phyloP scores from a whole-genome alignment of 2,888 invertebrate species.

The Leptothorax acervorum region DNA sequence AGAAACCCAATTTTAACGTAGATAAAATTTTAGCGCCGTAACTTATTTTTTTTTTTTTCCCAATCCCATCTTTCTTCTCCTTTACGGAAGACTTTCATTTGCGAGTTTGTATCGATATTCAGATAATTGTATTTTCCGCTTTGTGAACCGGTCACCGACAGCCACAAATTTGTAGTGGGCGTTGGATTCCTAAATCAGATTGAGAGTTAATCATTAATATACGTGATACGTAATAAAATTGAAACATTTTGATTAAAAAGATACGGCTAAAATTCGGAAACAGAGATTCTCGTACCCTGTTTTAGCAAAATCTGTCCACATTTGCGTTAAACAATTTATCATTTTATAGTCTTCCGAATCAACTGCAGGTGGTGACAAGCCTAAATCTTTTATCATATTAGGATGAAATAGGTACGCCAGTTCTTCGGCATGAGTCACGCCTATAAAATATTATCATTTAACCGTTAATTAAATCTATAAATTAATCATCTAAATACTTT shows the following conservation, averaged over 20 bases:
- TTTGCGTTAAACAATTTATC: slow-evolving; percentile 76
- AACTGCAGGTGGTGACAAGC: slow-evolving; percentile 51
- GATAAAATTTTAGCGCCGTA: slow-evolving; percentile 37
- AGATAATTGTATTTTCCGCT: slow-evolving; percentile 72
- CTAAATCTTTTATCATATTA: slow-evolving; percentile 46
- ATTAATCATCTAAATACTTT: not conserved
- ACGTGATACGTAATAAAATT: not conserved
- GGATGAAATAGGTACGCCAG: slow-evolving; percentile 77
- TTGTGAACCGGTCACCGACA: slow-evolving; percentile 67
- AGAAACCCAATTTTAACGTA: not conserved
- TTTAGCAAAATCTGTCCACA: slow-evolving; percentile 84
- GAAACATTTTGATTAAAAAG: not conserved
- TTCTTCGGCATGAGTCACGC: slow-evolving; percentile 76
- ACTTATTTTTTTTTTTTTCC: slow-evolving; percentile 63
- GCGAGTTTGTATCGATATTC: slow-evolving; percentile 75
- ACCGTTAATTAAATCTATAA: not conserved
- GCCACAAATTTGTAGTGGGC: slow-evolving; percentile 77
- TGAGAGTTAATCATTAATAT: not conserved
- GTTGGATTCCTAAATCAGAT: slow-evolving; percentile 79
- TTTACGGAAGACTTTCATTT: slow-evolving; percentile 68
- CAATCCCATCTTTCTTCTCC: slow-evolving; percentile 55
- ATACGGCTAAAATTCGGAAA: not conserved
- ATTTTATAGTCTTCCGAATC: slow-evolving; percentile 68
- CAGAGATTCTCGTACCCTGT: slow-evolving; percentile 76
- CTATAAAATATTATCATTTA: not conserved